Evolutionary conservation across 2,113 vertebrate species (phyloP).

Genomic region (Plotosus lineatus): DNA sequence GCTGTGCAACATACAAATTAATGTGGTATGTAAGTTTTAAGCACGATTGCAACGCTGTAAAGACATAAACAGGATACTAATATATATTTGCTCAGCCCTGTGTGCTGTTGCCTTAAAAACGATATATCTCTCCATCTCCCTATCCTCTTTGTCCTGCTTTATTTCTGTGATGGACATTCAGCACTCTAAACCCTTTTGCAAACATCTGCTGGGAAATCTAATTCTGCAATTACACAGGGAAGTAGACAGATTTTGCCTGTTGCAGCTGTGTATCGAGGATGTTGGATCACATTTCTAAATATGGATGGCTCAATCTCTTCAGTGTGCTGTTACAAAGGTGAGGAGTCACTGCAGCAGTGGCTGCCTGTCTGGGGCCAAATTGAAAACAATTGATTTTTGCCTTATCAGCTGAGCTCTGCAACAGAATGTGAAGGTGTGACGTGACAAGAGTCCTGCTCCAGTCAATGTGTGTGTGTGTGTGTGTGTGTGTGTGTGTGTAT

Average conservation of each 20-base stretch:
- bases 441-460: constrained; percentile 4
- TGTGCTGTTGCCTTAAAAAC: not conserved
- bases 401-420: constrained; percentile 31
- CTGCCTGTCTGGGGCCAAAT: constrained; percentile 32
- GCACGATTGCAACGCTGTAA: not conserved
- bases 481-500: not conserved
- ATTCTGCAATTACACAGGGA: not conserved
- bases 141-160: not conserved
- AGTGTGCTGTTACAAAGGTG: not conserved
- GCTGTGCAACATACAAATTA: not conserved
- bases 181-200: not conserved
- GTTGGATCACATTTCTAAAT: constrained; percentile 41
- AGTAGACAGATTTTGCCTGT: constrained; percentile 18
- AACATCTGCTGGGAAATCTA: constrained; percentile 33
- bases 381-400: constrained; percentile 32
- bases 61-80: too few species aligned
- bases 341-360: constrained; percentile 5
- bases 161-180: not conserved
- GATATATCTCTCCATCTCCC: not conserved
- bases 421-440: not conserved
- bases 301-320: constrained; percentile 18
- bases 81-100: not conserved
- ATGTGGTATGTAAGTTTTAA: not conserved
- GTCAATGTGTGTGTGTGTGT: not conserved
- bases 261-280: not conserved